Evolutionary conservation across 2,888 invertebrate genomes (phyloP).

Genomic region (Pandemis cinnamomeana): DNA sequence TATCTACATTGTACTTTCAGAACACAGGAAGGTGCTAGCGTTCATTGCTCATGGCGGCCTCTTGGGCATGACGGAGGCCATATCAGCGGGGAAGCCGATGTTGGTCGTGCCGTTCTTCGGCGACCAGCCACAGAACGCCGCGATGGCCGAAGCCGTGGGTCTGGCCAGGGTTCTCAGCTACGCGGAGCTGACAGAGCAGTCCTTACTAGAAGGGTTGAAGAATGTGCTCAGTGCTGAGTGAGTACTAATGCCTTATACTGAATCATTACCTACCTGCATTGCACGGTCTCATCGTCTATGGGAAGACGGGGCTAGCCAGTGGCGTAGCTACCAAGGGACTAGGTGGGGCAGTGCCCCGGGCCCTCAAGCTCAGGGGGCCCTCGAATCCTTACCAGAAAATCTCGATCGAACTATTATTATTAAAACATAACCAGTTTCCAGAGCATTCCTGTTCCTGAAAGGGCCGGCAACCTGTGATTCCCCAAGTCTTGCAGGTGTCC

Average conservation of each 20-base stretch:
- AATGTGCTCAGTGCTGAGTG: constrained; percentile 82
- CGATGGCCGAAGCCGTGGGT: constrained; percentile 78
- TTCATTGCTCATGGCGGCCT: constrained; percentile 86
- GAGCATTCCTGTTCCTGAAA: too few relatives aligned
- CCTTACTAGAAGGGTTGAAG: constrained; percentile 76
- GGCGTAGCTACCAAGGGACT: too few relatives aligned
- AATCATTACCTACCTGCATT: too few relatives aligned
- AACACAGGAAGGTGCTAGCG: constrained; percentile 85
- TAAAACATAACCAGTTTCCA: too few relatives aligned
- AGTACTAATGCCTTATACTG: constrained; percentile 52
- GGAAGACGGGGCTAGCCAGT: too few relatives aligned
- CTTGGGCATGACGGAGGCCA: constrained; percentile 85
- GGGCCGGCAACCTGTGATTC: too few relatives aligned
- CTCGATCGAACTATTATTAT: too few relatives aligned
- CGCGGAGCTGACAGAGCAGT: constrained; percentile 78
- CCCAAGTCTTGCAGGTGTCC: too few relatives aligned
- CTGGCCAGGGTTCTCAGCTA: constrained; percentile 81
- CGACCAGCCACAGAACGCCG: constrained; percentile 85
- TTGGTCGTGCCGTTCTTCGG: constrained; percentile 86
- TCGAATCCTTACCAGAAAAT: too few relatives aligned
- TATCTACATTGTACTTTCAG: constrained; percentile 61
- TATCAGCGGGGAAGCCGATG: constrained; percentile 86
- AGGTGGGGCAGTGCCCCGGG: too few relatives aligned
- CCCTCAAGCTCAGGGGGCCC: too few relatives aligned
- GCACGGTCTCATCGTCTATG: too few relatives aligned